Conservation (phyloP, 2,797 vertebrate genomes). For the Sternarchorhynchus goeldii region DNA sequence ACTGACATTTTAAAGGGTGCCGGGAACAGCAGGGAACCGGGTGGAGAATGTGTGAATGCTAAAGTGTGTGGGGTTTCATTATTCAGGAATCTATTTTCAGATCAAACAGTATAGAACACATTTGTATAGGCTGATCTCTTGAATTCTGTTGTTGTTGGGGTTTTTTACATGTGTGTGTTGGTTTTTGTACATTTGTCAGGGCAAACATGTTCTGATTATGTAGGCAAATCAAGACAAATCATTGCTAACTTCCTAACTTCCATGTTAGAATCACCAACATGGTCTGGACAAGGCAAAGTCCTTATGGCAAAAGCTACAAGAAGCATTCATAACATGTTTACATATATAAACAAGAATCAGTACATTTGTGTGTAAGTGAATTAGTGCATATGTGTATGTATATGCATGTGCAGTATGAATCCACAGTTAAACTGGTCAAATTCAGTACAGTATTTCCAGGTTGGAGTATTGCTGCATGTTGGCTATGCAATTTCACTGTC, state of each 20-base stretch:
- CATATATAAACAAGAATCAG: too few relatives aligned
- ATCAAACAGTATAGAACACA: neutral
- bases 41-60: too few relatives aligned
- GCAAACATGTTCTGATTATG: too few relatives aligned
- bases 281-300: too few relatives aligned
- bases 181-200: too few relatives aligned
- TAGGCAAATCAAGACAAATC: too few relatives aligned
- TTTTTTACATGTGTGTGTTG: too few relatives aligned
- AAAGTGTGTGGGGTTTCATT: neutral
- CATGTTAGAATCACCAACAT: too few relatives aligned
- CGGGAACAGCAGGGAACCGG: neutral
- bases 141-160: neutral
- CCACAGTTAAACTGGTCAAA: neutral
- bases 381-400: neutral
- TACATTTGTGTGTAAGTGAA: neutral
- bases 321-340: too few relatives aligned
- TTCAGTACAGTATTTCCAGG: neutral
- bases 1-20: constrained; percentile 42
- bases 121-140: neutral
- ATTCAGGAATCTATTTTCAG: neutral
- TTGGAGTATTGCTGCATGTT: constrained; percentile 55
- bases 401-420: neutral
- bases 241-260: too few relatives aligned
- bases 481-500: constrained; percentile 63
- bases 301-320: too few relatives aligned